These are phyloP conservation scores for Pantherophis alleghaniensis DNA, from an alignment of 2,797 vertebrate genomes.

Conservation along the genomic window DNA sequence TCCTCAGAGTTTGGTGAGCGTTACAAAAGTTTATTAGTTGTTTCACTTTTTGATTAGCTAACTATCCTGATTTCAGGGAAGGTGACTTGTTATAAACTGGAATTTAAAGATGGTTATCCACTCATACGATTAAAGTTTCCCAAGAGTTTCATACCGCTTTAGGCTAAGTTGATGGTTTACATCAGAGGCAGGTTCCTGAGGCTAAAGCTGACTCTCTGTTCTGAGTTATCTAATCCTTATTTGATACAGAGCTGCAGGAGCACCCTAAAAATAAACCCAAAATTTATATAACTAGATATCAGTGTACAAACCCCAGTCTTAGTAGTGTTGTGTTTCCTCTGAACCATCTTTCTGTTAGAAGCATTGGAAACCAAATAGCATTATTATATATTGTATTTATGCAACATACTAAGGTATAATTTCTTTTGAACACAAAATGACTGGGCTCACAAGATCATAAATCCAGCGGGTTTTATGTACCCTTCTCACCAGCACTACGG, in stretches of 20 bases:
- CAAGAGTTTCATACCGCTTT: background rate
- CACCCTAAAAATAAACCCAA: background rate
- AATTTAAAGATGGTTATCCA: rapidly evolving
- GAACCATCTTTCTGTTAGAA: background rate
- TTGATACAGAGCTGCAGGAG: background rate
- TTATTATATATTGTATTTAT: background rate
- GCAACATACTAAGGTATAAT: background rate
- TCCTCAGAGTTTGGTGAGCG: background rate
- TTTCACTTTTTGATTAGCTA: background rate
- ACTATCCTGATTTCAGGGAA: background rate
- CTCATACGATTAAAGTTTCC: background rate
- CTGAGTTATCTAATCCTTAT: background rate
- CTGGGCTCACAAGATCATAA: background rate
- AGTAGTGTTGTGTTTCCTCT: background rate
- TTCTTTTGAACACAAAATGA: background rate
- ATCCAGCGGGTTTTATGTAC: background rate
- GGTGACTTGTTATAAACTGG: rapidly evolving
- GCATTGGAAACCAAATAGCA: background rate
- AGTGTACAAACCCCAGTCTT: background rate
- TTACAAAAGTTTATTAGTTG: background rate
- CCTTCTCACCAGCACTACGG: background rate
- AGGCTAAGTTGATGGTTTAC: background rate
- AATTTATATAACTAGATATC: background rate
- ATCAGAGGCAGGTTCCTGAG: background rate
- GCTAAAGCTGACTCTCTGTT: background rate